phyloP scores from a whole-genome alignment of 2,113 vertebrate genomes.

The Capreolus pygargus region DNA sequence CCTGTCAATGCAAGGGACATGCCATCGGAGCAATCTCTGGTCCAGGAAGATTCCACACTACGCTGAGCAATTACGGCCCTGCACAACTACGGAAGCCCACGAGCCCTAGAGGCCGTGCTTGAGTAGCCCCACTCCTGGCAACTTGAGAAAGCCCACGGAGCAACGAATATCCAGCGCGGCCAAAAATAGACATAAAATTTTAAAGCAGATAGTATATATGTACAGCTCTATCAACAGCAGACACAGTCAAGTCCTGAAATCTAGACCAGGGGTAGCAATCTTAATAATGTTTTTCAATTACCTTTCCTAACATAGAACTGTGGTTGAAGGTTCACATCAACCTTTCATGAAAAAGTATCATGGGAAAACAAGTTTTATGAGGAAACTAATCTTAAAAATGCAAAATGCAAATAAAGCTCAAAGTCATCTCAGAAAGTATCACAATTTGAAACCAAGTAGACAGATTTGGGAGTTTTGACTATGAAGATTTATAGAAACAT shows the following conservation, averaged over 20 bases:
- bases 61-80: neutral
- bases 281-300: neutral
- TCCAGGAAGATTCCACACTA: neutral
- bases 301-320: neutral
- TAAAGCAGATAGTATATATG: neutral
- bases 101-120: neutral
- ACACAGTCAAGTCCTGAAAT: neutral
- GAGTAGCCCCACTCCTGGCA: neutral
- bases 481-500: neutral
- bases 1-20: neutral
- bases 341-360: neutral
- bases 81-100: neutral
- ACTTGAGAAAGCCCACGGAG: neutral
- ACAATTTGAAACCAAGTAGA: neutral
- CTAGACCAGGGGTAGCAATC: neutral
- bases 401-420: neutral
- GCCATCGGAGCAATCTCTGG: neutral
- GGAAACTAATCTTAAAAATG: neutral
- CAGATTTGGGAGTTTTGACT: neutral
- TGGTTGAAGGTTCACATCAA: neutral
- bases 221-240: neutral
- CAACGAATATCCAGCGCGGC: neutral
- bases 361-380: neutral
- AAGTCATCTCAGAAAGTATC: neutral
- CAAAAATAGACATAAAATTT: neutral